These are phyloP conservation scores for Cygnus buccinator DNA, from an alignment of 2,113 vertebrate species.

Conservation along the genomic window DNA sequence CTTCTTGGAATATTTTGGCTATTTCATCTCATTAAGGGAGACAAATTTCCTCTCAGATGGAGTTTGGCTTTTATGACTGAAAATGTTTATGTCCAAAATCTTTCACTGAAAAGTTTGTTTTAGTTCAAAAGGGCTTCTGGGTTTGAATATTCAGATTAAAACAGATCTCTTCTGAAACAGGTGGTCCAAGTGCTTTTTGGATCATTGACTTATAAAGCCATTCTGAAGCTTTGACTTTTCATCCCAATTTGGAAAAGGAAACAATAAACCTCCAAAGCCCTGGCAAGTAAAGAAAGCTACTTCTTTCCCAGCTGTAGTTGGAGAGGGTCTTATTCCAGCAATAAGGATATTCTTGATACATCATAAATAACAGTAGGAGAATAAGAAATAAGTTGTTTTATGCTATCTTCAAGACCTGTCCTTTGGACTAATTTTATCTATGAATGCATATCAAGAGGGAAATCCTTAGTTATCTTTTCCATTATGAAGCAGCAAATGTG, in stretches of 20 bases:
- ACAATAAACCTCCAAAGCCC: background rate
- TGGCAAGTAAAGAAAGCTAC: background rate
- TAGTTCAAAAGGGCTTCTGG: background rate
- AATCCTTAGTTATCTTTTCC: background rate
- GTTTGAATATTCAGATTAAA: background rate
- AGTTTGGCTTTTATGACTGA: background rate
- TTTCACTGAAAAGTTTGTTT: background rate
- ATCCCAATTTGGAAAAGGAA: background rate
- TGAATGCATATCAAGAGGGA: background rate
- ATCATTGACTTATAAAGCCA: background rate
- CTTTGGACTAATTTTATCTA: background rate
- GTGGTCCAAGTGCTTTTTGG: background rate
- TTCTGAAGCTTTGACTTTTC: conserved; percentile 9
- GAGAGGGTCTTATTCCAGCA: background rate
- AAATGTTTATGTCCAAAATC: background rate
- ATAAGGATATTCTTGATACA: background rate
- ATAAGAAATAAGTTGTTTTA: background rate
- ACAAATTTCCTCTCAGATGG: background rate
- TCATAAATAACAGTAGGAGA: background rate
- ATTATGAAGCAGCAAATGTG: background rate
- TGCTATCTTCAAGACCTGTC: background rate
- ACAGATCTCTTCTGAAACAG: background rate
- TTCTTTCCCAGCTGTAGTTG: conserved; percentile 9
- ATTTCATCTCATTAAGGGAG: background rate
- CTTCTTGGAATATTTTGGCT: background rate